Base-by-base conservation (phyloP, 2,113 vertebrate species). In the Sinocyclocheilus grahami region DNA sequence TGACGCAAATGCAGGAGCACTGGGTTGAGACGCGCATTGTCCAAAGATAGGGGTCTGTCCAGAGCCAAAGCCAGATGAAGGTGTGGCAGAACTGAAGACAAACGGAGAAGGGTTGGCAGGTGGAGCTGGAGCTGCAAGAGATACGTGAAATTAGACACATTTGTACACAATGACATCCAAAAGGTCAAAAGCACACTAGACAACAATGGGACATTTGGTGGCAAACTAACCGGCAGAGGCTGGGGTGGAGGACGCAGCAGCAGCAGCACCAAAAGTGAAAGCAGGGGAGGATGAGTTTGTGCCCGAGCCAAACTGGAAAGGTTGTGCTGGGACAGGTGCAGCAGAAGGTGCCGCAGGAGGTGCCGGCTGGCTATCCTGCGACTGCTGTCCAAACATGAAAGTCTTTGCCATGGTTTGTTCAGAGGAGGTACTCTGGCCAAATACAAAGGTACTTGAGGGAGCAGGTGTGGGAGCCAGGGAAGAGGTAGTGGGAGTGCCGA, bases 381-480 rank as follows among this genome's bases (percentile, higher is more conserved):
- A 97, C 91, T 94, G 96, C 65, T 94, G 92, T 85, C 97, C 93
- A 83, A 99, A 99, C 10, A 96, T 86, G 77, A 98, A 96, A 0
- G 95, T 86, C 84, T 96, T 97, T 71, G 96, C 91, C 3, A 96
- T 89, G 81, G 93, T 80, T 63, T 92, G 91, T 5, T 94, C 96
- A 69, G 94, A 93, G 88, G 94, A 93, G 90, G 93, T 88, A 77
- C 94, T 90, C 89, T 97, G 97, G 87, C 97, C 96, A 69, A 98
- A 99, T 74, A 98, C 87, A 30, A 98, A 98, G 78, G 89, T 87
- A 87, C 86, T 91, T 20, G 90, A 42, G 78, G 14, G 89, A 85
- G 87, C 89, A 60, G 89, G 78, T 20, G 89, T 91, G 87, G 95
- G 93, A 48, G 88, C 77, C 14, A 90, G 63, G 91, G 93, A 91